Conservation (phyloP, 2,113 vertebrate species). For the Brachyhypopomus gauderio region DNA sequence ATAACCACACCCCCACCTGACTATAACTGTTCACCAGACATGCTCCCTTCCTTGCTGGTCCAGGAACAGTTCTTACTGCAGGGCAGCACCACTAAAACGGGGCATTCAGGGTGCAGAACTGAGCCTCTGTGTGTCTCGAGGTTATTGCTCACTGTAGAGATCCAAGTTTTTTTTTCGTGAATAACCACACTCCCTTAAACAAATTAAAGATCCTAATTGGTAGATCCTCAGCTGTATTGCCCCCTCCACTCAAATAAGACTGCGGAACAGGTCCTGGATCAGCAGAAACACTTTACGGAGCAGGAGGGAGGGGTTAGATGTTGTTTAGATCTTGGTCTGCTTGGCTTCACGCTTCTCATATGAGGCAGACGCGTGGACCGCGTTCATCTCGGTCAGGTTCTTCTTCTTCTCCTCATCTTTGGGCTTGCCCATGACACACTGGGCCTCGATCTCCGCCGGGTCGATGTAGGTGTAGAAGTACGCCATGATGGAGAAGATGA, state of each 20-base stretch:
- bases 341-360: background rate
- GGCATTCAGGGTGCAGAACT: no score
- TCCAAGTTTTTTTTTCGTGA: no score
- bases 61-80: background rate
- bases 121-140: no score
- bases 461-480: slow-evolving; percentile 89
- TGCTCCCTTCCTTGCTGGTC: background rate
- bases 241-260: background rate
- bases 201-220: no score
- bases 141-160: no score
- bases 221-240: no score
- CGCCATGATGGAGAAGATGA: slow-evolving; percentile 88
- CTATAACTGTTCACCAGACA: background rate
- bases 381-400: slow-evolving; percentile 49
- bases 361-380: background rate
- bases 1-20: background rate
- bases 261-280: slow-evolving; percentile 9
- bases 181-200: no score
- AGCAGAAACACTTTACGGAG: background rate
- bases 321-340: slow-evolving; percentile 60
- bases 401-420: slow-evolving; percentile 55
- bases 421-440: slow-evolving; percentile 63
- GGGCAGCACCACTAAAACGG: background rate
- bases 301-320: background rate
- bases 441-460: slow-evolving; percentile 82